phyloP scores from a whole-genome alignment of 2,113 vertebrate genomes.

The Atlantisia rogersi region DNA sequence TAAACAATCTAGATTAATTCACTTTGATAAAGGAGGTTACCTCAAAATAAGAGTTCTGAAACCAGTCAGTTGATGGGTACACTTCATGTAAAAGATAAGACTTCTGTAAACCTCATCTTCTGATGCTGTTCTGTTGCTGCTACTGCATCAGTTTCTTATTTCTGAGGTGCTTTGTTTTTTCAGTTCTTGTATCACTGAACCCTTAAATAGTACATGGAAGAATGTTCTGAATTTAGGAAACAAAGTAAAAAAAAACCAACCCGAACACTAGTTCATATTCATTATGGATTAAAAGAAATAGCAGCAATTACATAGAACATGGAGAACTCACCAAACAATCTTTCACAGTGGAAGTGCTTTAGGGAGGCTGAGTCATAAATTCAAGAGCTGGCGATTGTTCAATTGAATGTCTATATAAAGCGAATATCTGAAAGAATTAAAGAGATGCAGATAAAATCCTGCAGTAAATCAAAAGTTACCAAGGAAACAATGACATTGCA shows the following conservation, averaged over 20 bases:
- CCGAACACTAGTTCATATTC: rapidly evolving
- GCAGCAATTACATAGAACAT: not conserved
- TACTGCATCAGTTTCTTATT: not conserved
- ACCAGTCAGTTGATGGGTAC: not conserved
- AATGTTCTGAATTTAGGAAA: not conserved
- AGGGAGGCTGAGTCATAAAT: not conserved
- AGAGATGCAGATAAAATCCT: not conserved
- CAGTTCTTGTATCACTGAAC: not conserved
- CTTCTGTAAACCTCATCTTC: not conserved
- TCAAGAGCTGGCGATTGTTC: not conserved
- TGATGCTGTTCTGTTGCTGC: not conserved
- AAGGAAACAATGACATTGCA: not conserved
- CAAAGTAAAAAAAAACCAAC: not conserved
- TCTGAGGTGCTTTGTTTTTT: not conserved
- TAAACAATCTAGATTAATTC: not conserved
- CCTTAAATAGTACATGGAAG: not conserved
- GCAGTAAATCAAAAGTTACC: not conserved
- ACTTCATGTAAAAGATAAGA: not conserved
- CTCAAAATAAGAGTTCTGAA: not conserved
- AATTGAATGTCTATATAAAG: not conserved
- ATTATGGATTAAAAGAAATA: not conserved
- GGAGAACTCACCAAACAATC: not conserved
- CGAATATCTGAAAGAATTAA: not conserved
- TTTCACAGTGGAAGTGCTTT: not conserved
- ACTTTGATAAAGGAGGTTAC: not conserved